A percentile compares a stretch with the other conserved stretches of the same genome.
Evolutionary conservation across 2,888 invertebrate genomes (phyloP).

Genomic region (Agrochola lychnidis): DNA sequence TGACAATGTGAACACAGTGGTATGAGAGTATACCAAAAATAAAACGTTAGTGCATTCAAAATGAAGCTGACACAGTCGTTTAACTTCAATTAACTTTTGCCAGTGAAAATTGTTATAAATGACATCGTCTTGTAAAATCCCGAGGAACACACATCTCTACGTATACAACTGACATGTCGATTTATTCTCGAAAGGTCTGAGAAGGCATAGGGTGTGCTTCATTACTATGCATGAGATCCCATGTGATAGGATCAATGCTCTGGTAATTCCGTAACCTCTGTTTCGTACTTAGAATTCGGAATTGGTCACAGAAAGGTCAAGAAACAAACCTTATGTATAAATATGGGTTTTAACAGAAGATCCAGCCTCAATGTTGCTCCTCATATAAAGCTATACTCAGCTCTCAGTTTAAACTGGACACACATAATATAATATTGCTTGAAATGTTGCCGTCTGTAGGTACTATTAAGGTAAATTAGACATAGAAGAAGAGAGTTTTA

Average conservation of each 20-base stretch:
- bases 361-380: background rate
- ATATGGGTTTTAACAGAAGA: background rate
- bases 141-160: background rate
- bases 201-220: slow-evolving; percentile 10
- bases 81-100: slow-evolving; percentile 31
- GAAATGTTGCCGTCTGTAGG: background rate
- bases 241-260: slow-evolving; percentile 25
- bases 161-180: background rate
- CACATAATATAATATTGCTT: too few relatives aligned
- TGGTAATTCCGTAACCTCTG: slow-evolving; percentile 17
- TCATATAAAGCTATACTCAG: background rate
- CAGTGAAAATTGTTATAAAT: slow-evolving; percentile 26
- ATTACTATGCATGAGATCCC: slow-evolving; percentile 39
- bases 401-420: background rate
- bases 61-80: slow-evolving; percentile 18
- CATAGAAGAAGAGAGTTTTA: too few relatives aligned
- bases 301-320: slow-evolving; percentile 36
- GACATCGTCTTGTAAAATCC: background rate
- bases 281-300: slow-evolving; percentile 11
- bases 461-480: background rate
- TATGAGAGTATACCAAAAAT: background rate
- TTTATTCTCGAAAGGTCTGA: slow-evolving; percentile 41
- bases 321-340: background rate
- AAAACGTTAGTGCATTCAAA: slow-evolving; percentile 5
- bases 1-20: background rate